Percentiles rank a stretch among this genome's conserved stretches.
Evolutionary conservation across 2,888 invertebrate species (phyloP).

Genomic region (Epiblema foenella): DNA sequence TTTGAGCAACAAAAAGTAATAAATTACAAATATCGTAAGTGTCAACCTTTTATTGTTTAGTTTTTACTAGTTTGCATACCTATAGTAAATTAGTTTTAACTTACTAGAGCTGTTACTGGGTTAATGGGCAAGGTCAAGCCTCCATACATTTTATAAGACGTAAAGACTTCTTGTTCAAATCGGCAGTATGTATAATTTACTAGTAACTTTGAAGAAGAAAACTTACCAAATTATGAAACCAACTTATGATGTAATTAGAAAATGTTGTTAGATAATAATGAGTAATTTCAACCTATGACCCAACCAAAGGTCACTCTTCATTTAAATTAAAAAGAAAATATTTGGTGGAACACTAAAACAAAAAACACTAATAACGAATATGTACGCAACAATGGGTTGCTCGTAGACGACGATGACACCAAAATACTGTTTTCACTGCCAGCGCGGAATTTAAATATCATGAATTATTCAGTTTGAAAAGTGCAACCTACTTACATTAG

Average conservation of each 20-base stretch:
- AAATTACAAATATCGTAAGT: not conserved
- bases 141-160: too few species aligned
- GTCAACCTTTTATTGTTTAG: not conserved
- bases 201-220: not conserved
- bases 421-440: constrained; percentile 34
- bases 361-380: constrained; percentile 22
- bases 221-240: not conserved
- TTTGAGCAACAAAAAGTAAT: not conserved
- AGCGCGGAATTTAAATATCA: constrained; percentile 32
- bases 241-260: constrained; percentile 8
- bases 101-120: too few species aligned
- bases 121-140: too few species aligned
- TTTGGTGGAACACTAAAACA: not conserved
- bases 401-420: constrained; percentile 8
- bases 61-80: too few species aligned
- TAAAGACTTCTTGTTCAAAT: not conserved
- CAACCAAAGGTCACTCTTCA: constrained; percentile 3
- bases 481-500: constrained; percentile 36
- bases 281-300: constrained; percentile 1
- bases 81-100: too few species aligned
- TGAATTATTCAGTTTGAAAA: constrained; percentile 42
- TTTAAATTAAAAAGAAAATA: constrained; percentile 25
- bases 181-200: not conserved
- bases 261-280: constrained; percentile 3
- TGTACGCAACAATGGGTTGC: constrained; percentile 19